phyloP scores from a whole-genome alignment of 1,140 invertebrate species.

The Luehdorfia chinensis region DNA sequence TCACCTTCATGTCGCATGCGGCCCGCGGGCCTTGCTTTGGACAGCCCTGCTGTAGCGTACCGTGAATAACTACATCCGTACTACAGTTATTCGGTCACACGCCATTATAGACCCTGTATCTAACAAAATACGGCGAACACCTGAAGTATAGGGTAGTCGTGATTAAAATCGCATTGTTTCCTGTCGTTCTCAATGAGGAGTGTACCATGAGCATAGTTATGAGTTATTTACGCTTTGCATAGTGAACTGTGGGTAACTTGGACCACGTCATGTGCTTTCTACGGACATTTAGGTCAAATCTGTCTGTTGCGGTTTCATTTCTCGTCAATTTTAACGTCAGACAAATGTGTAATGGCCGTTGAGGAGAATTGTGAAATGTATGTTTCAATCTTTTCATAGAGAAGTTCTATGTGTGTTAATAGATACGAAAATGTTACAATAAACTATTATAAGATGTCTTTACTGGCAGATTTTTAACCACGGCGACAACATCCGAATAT shows the following conservation, averaged over 20 bases:
- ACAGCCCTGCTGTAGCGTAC: slow-evolving; percentile 27
- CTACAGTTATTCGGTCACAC: slow-evolving; percentile 39
- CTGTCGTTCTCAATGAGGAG: slow-evolving; percentile 43
- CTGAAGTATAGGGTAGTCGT: slow-evolving; percentile 26
- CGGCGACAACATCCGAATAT: no score
- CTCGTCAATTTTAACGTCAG: no score
- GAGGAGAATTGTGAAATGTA: no score
- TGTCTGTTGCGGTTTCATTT: no score
- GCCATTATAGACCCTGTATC: slow-evolving; percentile 38
- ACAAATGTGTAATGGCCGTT: no score
- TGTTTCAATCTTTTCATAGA: no score
- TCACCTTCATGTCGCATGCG: no score
- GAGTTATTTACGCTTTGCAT: slow-evolving; percentile 23
- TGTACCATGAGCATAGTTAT: slow-evolving; percentile 35
- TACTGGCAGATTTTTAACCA: no score
- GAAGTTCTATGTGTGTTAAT: no score
- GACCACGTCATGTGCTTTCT: slow-evolving; percentile 8
- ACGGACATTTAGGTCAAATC: background rate
- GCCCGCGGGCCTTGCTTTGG: no score
- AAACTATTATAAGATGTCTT: no score
- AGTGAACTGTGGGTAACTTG: slow-evolving; percentile 16
- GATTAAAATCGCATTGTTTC: slow-evolving; percentile 58
- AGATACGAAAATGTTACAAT: no score
- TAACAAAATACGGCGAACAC: slow-evolving; percentile 23
- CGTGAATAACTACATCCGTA: slow-evolving; percentile 48